Evolutionary conservation across 2,888 invertebrate species (phyloP).

Genomic region (Coleophora deauratella): DNA sequence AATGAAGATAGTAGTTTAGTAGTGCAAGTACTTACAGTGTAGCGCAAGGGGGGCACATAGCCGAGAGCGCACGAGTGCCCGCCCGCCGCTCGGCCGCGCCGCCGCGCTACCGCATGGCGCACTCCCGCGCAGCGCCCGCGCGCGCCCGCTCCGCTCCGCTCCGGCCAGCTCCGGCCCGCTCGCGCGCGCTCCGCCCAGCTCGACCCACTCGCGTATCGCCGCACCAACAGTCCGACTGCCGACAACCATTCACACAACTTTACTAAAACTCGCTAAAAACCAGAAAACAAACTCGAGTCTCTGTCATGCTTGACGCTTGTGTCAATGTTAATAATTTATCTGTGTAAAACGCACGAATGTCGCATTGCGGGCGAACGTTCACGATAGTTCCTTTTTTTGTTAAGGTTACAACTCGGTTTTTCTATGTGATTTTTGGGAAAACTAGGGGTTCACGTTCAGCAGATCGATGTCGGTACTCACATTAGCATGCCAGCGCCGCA

Average conservation of each 20-base stretch:
- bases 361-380: constrained; percentile 60
- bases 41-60: constrained; percentile 72
- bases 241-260: constrained; percentile 33
- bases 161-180: constrained; percentile 23
- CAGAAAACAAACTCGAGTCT: constrained; percentile 11
- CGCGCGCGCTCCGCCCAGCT: constrained; percentile 35
- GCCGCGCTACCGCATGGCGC: constrained; percentile 46
- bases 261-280: not conserved
- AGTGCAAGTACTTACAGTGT: constrained; percentile 56
- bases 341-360: constrained; percentile 48
- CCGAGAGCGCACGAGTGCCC: constrained; percentile 64
- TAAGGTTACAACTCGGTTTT: constrained; percentile 9
- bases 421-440: constrained; percentile 9
- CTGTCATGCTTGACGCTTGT: constrained; percentile 18
- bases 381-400: constrained; percentile 10
- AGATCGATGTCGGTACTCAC: constrained; percentile 43
- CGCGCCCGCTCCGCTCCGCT: constrained; percentile 19
- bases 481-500: constrained; percentile 71
- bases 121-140: constrained; percentile 32
- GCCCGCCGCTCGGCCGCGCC: constrained; percentile 64
- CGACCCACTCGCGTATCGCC: constrained; percentile 56
- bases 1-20: no score
- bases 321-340: constrained; percentile 31
- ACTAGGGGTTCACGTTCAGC: constrained; percentile 1
- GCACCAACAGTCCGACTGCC: constrained; percentile 65